Percentiles rank a stretch among this genome's conserved stretches.
Conservation (phyloP, 92 coral and sea anemone genomes). For the Bergia puertoricense region DNA sequence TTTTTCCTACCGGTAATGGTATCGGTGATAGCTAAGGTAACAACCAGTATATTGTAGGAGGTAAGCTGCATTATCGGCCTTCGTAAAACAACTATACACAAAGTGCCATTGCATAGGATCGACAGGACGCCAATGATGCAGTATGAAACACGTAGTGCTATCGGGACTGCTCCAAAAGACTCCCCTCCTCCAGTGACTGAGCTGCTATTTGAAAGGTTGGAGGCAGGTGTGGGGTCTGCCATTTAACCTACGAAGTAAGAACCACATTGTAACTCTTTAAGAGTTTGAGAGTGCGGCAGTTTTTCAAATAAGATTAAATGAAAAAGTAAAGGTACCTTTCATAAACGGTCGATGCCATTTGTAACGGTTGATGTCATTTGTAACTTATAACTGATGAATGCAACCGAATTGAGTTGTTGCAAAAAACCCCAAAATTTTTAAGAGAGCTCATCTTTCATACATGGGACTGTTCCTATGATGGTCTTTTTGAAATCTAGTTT, state of each 20-base stretch:
- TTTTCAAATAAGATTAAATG: background rate
- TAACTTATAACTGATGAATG: too few relatives aligned
- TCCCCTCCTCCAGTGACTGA: background rate
- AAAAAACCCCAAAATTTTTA: too few relatives aligned
- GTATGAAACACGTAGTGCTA: background rate
- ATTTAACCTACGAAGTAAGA: background rate
- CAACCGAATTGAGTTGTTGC: too few relatives aligned
- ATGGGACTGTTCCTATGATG: too few relatives aligned
- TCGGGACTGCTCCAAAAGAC: background rate
- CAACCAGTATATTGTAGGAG: background rate
- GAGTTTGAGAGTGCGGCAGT: background rate
- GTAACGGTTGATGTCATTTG: too few relatives aligned
- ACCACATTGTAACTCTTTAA: background rate
- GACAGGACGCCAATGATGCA: slow-evolving; percentile 5
- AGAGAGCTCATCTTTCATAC: too few relatives aligned
- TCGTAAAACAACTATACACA: background rate
- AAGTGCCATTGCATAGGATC: background rate
- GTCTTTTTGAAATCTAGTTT: too few relatives aligned
- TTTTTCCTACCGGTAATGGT: background rate
- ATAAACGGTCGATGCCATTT: too few relatives aligned
- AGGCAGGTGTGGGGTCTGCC: background rate
- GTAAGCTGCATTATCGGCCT: background rate
- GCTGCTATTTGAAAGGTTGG: background rate
- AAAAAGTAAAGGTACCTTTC: too few relatives aligned
- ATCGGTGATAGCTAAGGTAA: background rate